These are phyloP conservation scores for Mermis nigrescens DNA, from an alignment of 2,888 invertebrate species.

Conservation along the genomic window DNA sequence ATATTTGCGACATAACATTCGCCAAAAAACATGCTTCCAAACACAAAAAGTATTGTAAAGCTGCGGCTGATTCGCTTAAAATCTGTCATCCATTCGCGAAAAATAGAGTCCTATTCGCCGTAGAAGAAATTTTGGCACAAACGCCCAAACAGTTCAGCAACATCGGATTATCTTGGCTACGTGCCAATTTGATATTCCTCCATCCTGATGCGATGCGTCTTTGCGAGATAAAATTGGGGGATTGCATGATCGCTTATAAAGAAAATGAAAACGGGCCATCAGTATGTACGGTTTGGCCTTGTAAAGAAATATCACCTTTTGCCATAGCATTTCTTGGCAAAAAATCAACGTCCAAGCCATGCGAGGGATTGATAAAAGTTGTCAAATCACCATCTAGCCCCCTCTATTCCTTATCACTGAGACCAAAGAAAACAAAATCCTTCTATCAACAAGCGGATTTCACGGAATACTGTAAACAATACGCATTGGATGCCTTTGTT, in stretches of 20 bases:
- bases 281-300: neutral
- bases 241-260: neutral
- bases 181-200: neutral
- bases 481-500: neutral
- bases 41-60: neutral
- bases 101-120: neutral
- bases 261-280: neutral
- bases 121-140: neutral
- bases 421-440: neutral
- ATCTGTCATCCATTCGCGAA: neutral
- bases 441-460: neutral
- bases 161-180: neutral
- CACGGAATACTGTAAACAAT: neutral
- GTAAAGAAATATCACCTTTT: neutral
- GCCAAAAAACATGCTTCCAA: neutral
- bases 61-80: neutral
- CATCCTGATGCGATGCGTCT: neutral
- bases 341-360: neutral
- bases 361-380: neutral
- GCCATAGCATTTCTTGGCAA: neutral
- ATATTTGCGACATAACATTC: neutral
- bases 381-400: neutral
- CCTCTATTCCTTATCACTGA: neutral
- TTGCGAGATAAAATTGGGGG: neutral
- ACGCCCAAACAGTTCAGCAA: neutral